These are phyloP conservation scores for Antheraea assamensis DNA, from an alignment of 2,888 invertebrate species.

Conservation along the genomic window DNA sequence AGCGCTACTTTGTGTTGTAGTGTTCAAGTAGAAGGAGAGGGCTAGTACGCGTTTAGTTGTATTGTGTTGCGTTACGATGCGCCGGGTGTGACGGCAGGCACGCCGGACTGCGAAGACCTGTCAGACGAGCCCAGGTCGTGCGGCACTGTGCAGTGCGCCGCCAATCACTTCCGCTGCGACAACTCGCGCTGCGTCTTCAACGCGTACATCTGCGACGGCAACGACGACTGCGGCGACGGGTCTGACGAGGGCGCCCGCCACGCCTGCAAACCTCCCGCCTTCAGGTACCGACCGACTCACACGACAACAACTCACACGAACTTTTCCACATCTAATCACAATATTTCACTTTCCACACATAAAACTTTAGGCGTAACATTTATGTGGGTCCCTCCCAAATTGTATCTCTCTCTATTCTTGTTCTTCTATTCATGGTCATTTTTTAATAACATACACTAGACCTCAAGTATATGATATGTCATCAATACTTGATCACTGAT, in stretches of 20 bases:
- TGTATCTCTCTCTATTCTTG: too few species aligned
- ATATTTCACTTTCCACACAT: too few species aligned
- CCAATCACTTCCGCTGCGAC: conserved; percentile 91
- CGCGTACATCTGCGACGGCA: conserved; percentile 96
- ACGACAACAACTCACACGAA: too few species aligned
- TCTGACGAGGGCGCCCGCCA: conserved; percentile 93
- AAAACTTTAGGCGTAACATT: too few species aligned
- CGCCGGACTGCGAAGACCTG: conserved; percentile 94
- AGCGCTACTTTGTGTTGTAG: too few species aligned
- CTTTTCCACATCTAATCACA: too few species aligned
- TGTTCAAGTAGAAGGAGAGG: too few species aligned
- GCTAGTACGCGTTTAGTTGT: background rate
- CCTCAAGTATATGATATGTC: too few species aligned
- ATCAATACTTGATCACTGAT: background rate
- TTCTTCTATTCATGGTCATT: too few species aligned
- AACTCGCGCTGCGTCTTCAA: conserved; percentile 95
- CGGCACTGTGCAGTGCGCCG: conserved; percentile 88
- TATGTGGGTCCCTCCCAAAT: too few species aligned
- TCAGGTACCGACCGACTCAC: conserved; percentile 60
- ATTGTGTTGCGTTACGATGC: background rate
- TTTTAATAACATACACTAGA: too few species aligned
- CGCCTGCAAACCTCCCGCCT: conserved; percentile 90
- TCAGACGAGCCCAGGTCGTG: conserved; percentile 94
- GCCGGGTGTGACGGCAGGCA: conserved; percentile 61
- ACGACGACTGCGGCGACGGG: conserved; percentile 95